phyloP scores from a whole-genome alignment of 2,888 invertebrate species.

The Catocala nupta region DNA sequence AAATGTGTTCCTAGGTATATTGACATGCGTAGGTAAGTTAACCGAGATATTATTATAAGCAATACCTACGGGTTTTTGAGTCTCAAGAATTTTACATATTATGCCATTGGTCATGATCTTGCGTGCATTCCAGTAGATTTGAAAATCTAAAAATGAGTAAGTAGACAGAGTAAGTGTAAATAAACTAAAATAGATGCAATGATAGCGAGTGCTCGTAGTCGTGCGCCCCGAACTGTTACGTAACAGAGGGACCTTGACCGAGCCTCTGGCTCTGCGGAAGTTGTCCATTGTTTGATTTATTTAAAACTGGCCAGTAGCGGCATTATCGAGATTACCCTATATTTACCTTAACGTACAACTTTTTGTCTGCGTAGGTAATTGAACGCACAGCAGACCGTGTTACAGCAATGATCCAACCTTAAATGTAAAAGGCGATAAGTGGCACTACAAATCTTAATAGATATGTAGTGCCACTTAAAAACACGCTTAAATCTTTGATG shows the following conservation, averaged over 20 bases:
- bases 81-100: no score
- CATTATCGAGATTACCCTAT: no score
- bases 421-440: constrained; percentile 29
- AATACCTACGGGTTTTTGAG: no score
- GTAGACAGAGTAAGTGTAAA: neutral
- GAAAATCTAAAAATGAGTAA: constrained; percentile 4
- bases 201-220: no score
- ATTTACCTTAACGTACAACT: neutral
- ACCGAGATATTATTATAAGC: no score
- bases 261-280: constrained; percentile 33
- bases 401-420: neutral
- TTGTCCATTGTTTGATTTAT: constrained; percentile 38
- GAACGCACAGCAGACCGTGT: neutral
- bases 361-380: neutral
- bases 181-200: neutral
- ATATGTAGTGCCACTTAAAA: no score
- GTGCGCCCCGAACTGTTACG: no score
- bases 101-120: no score
- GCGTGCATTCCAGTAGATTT: neutral
- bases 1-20: no score
- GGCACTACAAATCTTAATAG: constrained; percentile 7
- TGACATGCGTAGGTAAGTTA: no score
- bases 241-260: constrained; percentile 34
- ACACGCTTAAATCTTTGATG: constrained; percentile 33
- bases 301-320: neutral